Evolutionary conservation across 1,140 invertebrate species (phyloP).

Genomic region (Tetraneura akinire): DNA sequence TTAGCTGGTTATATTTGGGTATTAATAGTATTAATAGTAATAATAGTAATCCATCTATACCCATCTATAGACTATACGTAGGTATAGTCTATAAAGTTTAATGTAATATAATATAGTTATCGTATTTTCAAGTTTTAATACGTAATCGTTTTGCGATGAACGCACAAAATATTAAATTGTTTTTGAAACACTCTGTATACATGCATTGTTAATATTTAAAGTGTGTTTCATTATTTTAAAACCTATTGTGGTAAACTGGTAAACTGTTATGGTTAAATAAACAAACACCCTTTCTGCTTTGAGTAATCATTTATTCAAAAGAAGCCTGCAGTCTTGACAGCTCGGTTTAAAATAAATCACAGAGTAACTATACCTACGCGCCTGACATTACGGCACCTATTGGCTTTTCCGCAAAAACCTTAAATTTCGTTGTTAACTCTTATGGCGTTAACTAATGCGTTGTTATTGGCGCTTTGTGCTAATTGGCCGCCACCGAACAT

Average conservation of each 20-base stretch:
- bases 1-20: no score
- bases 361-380: background rate
- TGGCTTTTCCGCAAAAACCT: background rate
- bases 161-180: background rate
- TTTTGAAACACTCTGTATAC: background rate
- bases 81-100: no score
- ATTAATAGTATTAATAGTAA: no score
- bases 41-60: no score
- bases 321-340: slow-evolving; percentile 18
- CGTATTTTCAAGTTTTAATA: no score
- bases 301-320: slow-evolving; percentile 3
- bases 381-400: background rate
- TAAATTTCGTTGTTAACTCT: background rate
- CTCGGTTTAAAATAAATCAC: slow-evolving; percentile 39
- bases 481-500: slow-evolving; percentile 52
- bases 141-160: no score
- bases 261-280: slow-evolving; percentile 20
- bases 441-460: slow-evolving; percentile 43
- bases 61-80: no score
- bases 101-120: no score
- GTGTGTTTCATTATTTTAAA: slow-evolving; percentile 25
- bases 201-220: background rate
- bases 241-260: background rate
- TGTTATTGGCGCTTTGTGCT: slow-evolving; percentile 52
- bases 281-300: background rate